phyloP scores from a whole-genome alignment of 2,113 vertebrate genomes.

The Ceyx melanurus region DNA sequence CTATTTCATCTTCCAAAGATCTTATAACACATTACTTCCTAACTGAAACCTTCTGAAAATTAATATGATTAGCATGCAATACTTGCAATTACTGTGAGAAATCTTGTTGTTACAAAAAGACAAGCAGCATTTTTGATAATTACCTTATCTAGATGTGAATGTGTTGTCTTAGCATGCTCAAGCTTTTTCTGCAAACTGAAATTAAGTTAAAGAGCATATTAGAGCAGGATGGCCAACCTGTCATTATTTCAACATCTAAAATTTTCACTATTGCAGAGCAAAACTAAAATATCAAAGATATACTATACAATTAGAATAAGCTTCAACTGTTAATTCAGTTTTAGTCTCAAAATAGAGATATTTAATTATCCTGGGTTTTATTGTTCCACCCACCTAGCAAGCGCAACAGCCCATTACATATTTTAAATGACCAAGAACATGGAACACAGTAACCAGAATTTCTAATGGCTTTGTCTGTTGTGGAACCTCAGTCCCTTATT shows the following conservation, averaged over 20 bases:
- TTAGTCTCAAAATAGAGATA: not conserved
- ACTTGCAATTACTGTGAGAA: not conserved
- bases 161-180: slow-evolving; percentile 74
- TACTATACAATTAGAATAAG: not conserved
- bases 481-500: not conserved
- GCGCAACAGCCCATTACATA: not conserved
- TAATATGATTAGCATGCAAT: not conserved
- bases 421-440: not conserved
- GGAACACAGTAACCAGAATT: not conserved
- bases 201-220: not conserved
- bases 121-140: not conserved
- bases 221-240: not conserved
- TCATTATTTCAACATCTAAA: not conserved
- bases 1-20: not conserved
- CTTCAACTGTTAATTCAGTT: not conserved
- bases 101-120: not conserved
- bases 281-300: not conserved
- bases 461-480: not conserved
- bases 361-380: not conserved
- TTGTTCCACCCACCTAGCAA: not conserved
- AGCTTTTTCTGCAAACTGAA: slow-evolving; percentile 89
- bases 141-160: slow-evolving; percentile 95
- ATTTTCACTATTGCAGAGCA: not conserved
- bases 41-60: not conserved
- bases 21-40: not conserved